Conservation (phyloP, 2,113 vertebrate species). For the Murina feae region DNA sequence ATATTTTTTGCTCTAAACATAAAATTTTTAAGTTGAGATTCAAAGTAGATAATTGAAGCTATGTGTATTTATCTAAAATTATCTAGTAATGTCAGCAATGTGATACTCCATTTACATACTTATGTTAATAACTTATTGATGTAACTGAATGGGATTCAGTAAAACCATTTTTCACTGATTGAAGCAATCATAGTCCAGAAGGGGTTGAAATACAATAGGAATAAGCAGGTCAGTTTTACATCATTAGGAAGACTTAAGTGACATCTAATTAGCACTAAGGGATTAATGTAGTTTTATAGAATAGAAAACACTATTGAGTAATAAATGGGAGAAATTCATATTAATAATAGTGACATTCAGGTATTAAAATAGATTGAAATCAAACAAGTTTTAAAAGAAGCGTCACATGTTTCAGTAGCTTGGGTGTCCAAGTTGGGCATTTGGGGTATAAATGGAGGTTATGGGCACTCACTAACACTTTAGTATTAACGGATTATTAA, state of each 20-base stretch:
- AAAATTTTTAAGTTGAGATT: slow-evolving; percentile 3
- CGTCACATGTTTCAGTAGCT: not conserved
- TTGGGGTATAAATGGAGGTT: not conserved
- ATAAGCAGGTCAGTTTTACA: not conserved
- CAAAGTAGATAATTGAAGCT: not conserved
- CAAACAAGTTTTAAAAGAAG: not conserved
- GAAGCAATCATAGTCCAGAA: not conserved
- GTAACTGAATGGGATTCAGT: not conserved
- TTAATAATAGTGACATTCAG: not conserved
- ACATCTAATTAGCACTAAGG: not conserved
- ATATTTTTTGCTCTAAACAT: not conserved
- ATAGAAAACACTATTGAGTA: not conserved
- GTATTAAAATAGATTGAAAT: not conserved
- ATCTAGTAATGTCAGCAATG: not conserved
- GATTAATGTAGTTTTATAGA: not conserved
- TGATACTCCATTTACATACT: slow-evolving; percentile 42
- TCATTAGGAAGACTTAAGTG: slow-evolving; percentile 18
- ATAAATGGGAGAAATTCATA: not conserved
- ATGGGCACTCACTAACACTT: not conserved
- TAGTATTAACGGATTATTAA: not conserved
- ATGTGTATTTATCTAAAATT: not conserved
- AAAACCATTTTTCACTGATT: not conserved
- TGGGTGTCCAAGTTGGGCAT: accelerated
- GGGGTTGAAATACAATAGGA: not conserved
- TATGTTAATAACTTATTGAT: not conserved